Base-by-base conservation (phyloP, 2,888 invertebrate genomes). In the Macroteleia sp. region DNA sequence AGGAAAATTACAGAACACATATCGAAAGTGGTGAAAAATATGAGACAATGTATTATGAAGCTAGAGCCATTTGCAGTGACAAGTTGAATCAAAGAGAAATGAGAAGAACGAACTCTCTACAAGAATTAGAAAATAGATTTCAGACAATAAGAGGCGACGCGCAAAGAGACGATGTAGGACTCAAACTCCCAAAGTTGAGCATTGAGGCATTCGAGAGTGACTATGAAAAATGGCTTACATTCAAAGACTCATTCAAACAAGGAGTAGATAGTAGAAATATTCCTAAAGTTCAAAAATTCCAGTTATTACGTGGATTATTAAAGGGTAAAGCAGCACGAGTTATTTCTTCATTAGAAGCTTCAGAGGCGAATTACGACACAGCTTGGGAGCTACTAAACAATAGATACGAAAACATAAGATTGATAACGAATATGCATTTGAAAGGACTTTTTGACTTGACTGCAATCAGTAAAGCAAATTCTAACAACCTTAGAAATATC, bases 251-350 rank as follows among this genome's bases (percentile, higher is more conserved):
- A 1, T 59, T 34, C n/a, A 19, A 0, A 16, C 10, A 28, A 22
- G 32, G 10, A 0, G 32, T 59, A 3, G 10, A 39, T 25, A 20
- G n/a, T 5, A 41, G 28, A 17, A 41, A 56, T 39, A 16, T 30
- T n/a, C 57, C 57, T 17, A 16, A 42, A 8, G 19, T 42, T 19
- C 57, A 57, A 10, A 57, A 42, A 42, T 57, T 57, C n/a, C 42
- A 57, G 10, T 17, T 42, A n/a, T 5, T 57, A 2, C 41, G 25
- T n/a, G 57, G 57, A 19, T n/a, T 41, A 8, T 42, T 57, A 12
- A 42, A 16, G 17, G 42, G 14, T 28, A 28, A 42, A 2, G 57
- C 57, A 32, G 14, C 22, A 4, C 5, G 34, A 14, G 28, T 56
- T 0, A 56, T 56, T 9, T 39, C 56, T 1, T 22, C 56, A 20